Evolutionary conservation across 2,797 vertebrate genomes (phyloP).

Genomic region (Pseudopleuronectes americanus): DNA sequence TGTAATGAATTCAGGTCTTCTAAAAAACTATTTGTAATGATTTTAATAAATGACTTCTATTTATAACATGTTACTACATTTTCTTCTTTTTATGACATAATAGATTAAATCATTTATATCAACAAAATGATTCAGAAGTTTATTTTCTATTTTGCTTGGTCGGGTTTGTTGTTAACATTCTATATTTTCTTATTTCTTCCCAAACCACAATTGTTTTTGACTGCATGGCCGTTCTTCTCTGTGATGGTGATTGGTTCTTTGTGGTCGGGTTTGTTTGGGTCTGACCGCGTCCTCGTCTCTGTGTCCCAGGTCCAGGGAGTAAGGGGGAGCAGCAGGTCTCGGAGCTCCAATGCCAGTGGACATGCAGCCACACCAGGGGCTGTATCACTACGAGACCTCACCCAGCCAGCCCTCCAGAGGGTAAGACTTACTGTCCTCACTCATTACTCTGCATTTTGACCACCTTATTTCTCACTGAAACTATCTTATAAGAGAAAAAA

Average conservation of each 20-base stretch:
- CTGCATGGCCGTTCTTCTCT: conserved; percentile 51
- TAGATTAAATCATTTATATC: conserved; percentile 24
- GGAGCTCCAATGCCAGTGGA: conserved; percentile 86
- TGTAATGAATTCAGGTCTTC: too few relatives aligned
- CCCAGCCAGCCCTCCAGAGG: conserved; percentile 83
- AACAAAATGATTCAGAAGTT: conserved; percentile 44
- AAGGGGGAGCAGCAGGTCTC: conserved; percentile 70
- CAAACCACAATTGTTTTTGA: conserved; percentile 66
- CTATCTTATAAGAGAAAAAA: too few relatives aligned
- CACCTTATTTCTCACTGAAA: too few relatives aligned
- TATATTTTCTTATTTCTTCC: conserved; percentile 41
- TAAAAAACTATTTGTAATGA: background rate
- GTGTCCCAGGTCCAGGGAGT: conserved; percentile 69
- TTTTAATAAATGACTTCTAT: background rate
- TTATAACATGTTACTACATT: background rate
- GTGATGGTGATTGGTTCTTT: conserved; percentile 48
- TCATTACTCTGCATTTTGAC: background rate
- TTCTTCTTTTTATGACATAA: conserved; percentile 5
- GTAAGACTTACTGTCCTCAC: conserved; percentile 63
- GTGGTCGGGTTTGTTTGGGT: conserved; percentile 64
- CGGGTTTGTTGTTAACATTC: conserved; percentile 67
- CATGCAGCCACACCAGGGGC: conserved; percentile 88
- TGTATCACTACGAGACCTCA: conserved; percentile 85
- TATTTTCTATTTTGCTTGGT: conserved; percentile 52
- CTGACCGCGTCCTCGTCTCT: conserved; percentile 50